Percentiles rank a stretch among this genome's conserved stretches.
These are phyloP conservation scores for Hyles euphorbiae DNA, from an alignment of 1,140 invertebrate species.

Conservation along the genomic window DNA sequence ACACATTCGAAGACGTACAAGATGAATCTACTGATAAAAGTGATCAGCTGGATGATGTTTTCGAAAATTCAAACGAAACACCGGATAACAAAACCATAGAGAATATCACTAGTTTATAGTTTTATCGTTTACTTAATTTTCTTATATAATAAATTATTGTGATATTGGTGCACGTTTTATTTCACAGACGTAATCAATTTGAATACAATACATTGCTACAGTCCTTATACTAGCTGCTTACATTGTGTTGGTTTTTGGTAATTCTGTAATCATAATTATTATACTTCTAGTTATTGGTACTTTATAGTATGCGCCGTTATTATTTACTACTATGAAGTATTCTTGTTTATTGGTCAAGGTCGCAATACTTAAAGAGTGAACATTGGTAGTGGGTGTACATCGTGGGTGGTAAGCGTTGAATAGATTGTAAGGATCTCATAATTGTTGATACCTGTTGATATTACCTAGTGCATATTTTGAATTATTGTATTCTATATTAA, in stretches of 20 bases:
- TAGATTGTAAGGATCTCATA: too few relatives aligned
- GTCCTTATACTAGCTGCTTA: too few relatives aligned
- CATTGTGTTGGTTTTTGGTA: too few relatives aligned
- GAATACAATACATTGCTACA: background rate
- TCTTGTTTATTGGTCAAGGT: too few relatives aligned
- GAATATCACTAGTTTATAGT: conserved; percentile 1
- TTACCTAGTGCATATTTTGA: too few relatives aligned
- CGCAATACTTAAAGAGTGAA: too few relatives aligned
- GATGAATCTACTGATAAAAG: conserved; percentile 18
- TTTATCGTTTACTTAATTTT: background rate
- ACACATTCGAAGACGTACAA: conserved; percentile 26
- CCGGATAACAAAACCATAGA: background rate
- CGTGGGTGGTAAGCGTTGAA: too few relatives aligned
- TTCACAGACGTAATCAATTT: background rate
- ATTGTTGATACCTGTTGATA: too few relatives aligned
- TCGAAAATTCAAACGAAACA: conserved; percentile 6
- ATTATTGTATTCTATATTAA: too few relatives aligned
- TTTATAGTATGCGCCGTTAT: background rate
- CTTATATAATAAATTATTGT: too few relatives aligned
- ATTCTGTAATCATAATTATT: background rate
- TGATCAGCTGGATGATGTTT: conserved; percentile 15
- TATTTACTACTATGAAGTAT: background rate
- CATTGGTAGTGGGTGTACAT: too few relatives aligned
- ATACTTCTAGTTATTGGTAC: background rate
- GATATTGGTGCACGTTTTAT: background rate